A percentile compares a stretch with the other conserved stretches of the same genome.
Conservation (phyloP, 2,113 vertebrate species). For the Ochotona princeps region DNA sequence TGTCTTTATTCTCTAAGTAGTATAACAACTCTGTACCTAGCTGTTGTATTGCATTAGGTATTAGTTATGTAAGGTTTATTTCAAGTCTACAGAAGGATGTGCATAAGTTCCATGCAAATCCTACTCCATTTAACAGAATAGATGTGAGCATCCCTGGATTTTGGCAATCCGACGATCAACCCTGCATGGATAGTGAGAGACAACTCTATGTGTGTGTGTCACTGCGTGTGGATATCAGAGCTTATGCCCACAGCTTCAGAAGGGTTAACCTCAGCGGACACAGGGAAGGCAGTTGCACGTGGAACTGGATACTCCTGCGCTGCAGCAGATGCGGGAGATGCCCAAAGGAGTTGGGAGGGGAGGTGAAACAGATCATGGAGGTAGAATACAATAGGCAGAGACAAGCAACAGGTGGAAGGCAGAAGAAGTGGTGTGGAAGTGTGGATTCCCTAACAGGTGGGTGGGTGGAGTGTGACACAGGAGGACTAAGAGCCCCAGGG, state of each 20-base stretch:
- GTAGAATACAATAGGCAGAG: not conserved
- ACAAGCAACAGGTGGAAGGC: conserved; percentile 16
- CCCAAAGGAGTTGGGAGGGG: not conserved
- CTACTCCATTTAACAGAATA: not conserved
- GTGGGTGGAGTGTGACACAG: not conserved
- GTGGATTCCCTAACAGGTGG: not conserved
- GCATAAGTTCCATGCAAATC: not conserved
- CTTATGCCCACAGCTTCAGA: not conserved
- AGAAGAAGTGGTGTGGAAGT: not conserved
- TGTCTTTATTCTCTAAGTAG: not conserved
- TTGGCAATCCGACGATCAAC: not conserved
- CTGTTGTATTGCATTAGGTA: not conserved
- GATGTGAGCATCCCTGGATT: not conserved
- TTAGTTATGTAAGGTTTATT: not conserved
- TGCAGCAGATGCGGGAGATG: not conserved
- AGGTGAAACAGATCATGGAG: not conserved
- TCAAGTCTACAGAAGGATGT: not conserved
- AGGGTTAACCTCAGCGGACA: not conserved
- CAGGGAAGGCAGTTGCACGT: not conserved
- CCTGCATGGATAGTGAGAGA: not conserved
- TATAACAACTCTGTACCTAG: not conserved
- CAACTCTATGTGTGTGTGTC: not conserved
- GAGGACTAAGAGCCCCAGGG: not conserved
- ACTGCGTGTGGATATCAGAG: not conserved
- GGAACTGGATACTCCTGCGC: conserved; percentile 23